Base-by-base conservation (phyloP, 2,797 vertebrate genomes). In the Gallinago stenura region DNA sequence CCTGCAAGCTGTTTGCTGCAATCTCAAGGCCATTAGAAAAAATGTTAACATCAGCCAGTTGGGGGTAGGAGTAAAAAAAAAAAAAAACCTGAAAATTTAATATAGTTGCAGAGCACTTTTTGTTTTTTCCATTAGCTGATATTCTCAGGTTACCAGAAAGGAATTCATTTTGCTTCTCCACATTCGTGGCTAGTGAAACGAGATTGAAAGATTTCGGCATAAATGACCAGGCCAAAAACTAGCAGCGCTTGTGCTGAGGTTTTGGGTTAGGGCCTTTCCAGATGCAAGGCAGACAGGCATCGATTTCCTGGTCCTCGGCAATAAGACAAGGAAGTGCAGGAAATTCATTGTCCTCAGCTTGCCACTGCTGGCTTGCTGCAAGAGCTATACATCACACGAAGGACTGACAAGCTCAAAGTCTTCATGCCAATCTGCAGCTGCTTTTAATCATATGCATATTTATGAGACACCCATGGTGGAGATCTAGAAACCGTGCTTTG, bases 141-240 rank as follows among this genome's bases (percentile, higher is more conserved):
- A 95, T 81, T 95, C 95, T 97, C 88, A 94, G 88, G 94, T 97
- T 95, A 96, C 95, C 86, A 95, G 93, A 95, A 90, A 93, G 83
- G 93, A 95, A 96, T 93, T 92, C 61, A 31, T 75, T 91, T 75
- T 50, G 50, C 80, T 95, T 93, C 90, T 93, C 65, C 56, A 68
- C 79, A 65, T 81, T 91, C 24, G 7, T 30, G 82, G 80, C 73
- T 87, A 70, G 75, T 71, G 81, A 90, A 95, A 94, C 30, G 37
- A 75, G 78, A 78, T 57, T 61, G 69, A 93, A 94, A 78, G 71
- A 75, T 51, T 18, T 96, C 62, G 80, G 83, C 77, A 87, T 77
- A 95, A 95, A 71, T 64, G 46, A 30, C 64, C 53, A 81, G 81
- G 81, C 37, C 5, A 7, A 87, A 94, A 94, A 61, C 60, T 69